Conservation (phyloP, 2,113 vertebrate genomes). For the Ailuropoda melanoleuca region DNA sequence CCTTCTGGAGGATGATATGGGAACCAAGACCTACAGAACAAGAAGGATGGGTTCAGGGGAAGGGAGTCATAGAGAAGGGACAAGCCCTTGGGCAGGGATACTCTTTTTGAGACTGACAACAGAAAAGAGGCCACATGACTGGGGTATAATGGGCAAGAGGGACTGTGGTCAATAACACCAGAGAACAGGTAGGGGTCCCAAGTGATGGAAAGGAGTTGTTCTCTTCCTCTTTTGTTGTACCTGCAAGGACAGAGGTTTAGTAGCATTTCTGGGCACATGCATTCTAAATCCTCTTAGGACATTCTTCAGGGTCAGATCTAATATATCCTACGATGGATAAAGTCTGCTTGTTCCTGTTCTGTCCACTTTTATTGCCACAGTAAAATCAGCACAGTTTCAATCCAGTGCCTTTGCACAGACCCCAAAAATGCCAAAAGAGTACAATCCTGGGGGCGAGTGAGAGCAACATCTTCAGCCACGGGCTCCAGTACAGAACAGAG, state of each 20-base stretch:
- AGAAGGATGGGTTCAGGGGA: not conserved
- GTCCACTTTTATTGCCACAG: not conserved
- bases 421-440: not conserved
- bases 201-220: not conserved
- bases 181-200: not conserved
- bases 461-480: not conserved
- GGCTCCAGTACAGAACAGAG: not conserved
- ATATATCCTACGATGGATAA: not conserved
- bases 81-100: not conserved
- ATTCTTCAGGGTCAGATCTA: not conserved
- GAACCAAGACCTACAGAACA: not conserved
- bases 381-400: not conserved
- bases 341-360: not conserved
- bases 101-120: not conserved
- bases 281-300: not conserved
- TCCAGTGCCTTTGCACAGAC: not conserved
- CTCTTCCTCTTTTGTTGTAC: not conserved
- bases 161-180: fast-evolving
- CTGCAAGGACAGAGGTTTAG: not conserved
- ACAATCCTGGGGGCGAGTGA: not conserved
- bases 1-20: not conserved
- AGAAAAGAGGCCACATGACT: not conserved
- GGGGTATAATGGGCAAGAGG: not conserved
- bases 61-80: not conserved
- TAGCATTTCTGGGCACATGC: not conserved